phyloP scores from a whole-genome alignment of 2,113 vertebrate genomes.

The Elaphurus davidianus region DNA sequence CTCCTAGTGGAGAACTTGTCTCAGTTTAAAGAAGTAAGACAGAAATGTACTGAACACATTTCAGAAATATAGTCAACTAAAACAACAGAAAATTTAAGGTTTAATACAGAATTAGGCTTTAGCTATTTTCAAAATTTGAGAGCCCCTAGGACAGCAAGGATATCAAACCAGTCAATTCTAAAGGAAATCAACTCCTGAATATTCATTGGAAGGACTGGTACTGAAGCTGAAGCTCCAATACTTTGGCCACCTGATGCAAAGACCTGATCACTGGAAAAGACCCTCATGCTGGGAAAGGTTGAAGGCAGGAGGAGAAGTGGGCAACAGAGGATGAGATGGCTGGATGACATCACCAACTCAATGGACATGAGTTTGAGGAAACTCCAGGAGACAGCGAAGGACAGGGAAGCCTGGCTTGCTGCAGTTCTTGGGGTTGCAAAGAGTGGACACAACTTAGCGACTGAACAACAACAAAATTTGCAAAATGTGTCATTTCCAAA shows the following conservation, averaged over 20 bases:
- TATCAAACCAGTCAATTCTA: background rate
- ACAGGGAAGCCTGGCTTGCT: background rate
- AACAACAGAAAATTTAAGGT: background rate
- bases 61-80: conserved; percentile 24
- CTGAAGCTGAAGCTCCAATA: background rate
- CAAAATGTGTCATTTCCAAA: background rate
- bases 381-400: background rate
- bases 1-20: background rate
- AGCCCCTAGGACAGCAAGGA: background rate
- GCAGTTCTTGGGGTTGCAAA: background rate
- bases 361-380: background rate
- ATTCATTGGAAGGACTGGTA: background rate
- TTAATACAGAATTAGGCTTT: background rate
- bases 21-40: background rate
- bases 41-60: background rate
- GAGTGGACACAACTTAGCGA: background rate
- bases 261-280: background rate
- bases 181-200: background rate
- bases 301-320: background rate
- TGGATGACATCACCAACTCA: background rate
- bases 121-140: conserved; percentile 22
- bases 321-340: background rate
- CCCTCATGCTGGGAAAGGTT: background rate
- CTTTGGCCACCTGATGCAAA: background rate
- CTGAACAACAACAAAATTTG: background rate